Conservation (phyloP, 1,140 invertebrate genomes). For the Pogonus chalceus region DNA sequence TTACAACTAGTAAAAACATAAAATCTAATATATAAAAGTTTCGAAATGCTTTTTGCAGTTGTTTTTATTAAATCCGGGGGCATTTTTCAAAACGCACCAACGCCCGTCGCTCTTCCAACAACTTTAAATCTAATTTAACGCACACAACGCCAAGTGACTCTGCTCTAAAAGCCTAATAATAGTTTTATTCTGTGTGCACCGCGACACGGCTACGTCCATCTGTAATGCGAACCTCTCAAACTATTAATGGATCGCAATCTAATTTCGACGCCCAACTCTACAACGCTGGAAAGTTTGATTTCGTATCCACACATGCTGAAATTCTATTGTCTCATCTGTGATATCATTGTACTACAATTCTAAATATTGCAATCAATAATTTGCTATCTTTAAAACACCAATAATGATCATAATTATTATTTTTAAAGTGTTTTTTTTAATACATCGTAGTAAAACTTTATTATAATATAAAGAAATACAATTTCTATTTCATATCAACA, state of each 20-base stretch:
- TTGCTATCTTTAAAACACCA: too few relatives aligned
- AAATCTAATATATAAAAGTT: not conserved
- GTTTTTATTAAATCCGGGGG: not conserved
- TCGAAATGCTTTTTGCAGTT: not conserved
- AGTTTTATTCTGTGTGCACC: not conserved
- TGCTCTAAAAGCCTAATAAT: conserved; percentile 1
- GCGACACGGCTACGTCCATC: not conserved
- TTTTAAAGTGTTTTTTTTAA: too few relatives aligned
- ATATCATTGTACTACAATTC: too few relatives aligned
- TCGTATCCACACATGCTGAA: not conserved
- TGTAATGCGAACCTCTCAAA: conserved; percentile 6
- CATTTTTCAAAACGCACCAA: not conserved
- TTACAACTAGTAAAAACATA: too few relatives aligned
- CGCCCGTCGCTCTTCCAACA: not conserved
- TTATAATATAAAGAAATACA: too few relatives aligned
- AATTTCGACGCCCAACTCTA: not conserved
- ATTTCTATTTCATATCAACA: too few relatives aligned
- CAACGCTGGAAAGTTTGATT: not conserved
- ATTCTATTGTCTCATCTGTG: too few relatives aligned
- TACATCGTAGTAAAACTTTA: too few relatives aligned
- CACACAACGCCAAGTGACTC: not conserved
- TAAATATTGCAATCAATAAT: too few relatives aligned
- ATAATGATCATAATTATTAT: too few relatives aligned
- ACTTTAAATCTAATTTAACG: not conserved
- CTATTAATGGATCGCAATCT: conserved; percentile 3